phyloP scores from a whole-genome alignment of 2,797 vertebrate species.

The Cyprinodon diabolis region DNA sequence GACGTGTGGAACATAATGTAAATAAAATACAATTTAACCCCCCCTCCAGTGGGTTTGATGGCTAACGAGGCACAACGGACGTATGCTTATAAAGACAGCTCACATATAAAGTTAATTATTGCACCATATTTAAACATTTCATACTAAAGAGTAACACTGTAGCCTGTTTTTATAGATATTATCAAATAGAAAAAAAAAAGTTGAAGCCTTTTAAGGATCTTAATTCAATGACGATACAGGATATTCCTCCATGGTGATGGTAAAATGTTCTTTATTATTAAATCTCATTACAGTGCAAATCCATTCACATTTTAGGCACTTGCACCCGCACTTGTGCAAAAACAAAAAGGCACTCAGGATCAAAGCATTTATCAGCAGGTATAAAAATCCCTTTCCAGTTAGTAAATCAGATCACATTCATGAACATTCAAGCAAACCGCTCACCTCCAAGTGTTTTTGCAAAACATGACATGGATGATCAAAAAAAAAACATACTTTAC shows the following conservation, averaged over 20 bases:
- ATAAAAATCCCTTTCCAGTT: slow-evolving; percentile 42
- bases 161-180: too few relatives aligned
- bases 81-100: too few relatives aligned
- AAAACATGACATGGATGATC: slow-evolving; percentile 2
- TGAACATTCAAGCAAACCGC: background rate
- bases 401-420: slow-evolving; percentile 25
- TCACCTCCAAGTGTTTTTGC: background rate
- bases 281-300: slow-evolving; percentile 65
- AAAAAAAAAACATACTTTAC: slow-evolving; percentile 7
- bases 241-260: background rate
- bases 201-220: background rate
- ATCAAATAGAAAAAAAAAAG: background rate
- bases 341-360: slow-evolving; percentile 48
- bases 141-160: too few relatives aligned
- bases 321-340: slow-evolving; percentile 64
- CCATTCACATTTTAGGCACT: slow-evolving; percentile 70
- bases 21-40: too few relatives aligned
- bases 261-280: slow-evolving; percentile 54
- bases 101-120: too few relatives aligned
- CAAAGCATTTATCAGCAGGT: slow-evolving; percentile 27
- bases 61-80: too few relatives aligned
- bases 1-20: too few relatives aligned
- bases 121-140: too few relatives aligned
- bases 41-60: too few relatives aligned
- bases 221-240: background rate